phyloP scores from a whole-genome alignment of 2,113 vertebrate species.

The Hippolais icterina region DNA sequence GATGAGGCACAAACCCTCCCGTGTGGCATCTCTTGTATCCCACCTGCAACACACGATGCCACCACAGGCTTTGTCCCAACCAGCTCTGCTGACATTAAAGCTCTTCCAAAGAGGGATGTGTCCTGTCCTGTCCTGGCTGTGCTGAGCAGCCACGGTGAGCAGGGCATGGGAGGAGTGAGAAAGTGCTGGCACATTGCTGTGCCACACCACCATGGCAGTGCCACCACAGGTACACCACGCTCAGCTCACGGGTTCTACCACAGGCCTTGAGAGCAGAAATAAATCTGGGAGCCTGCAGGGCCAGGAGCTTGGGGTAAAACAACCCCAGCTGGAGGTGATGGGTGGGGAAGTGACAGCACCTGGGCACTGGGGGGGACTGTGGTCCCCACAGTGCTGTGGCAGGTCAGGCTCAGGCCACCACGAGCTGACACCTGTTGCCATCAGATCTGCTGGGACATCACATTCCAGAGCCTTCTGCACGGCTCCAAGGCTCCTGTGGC shows the following conservation, averaged over 20 bases:
- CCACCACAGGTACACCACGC: fast-evolving
- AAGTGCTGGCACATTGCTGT: fast-evolving
- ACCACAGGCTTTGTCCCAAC: neutral
- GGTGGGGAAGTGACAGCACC: neutral
- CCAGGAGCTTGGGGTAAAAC: fast-evolving
- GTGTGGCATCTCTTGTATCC: neutral
- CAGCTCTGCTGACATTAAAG: neutral
- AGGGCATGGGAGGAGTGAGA: neutral
- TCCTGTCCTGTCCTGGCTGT: neutral
- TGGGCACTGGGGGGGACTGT: fast-evolving
- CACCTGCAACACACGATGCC: fast-evolving
- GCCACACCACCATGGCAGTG: neutral
- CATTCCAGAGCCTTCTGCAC: fast-evolving
- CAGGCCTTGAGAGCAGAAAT: neutral
- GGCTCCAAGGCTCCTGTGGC: neutral
- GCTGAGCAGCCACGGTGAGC: fast-evolving
- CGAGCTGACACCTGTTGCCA: neutral
- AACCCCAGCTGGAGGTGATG: neutral
- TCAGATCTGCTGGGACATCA: fast-evolving
- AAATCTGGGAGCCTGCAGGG: fast-evolving
- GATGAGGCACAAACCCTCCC: neutral
- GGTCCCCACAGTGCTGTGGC: neutral
- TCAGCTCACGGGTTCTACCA: neutral
- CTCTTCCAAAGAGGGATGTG: neutral
- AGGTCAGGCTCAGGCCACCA: neutral